Evolutionary conservation across 2,797 vertebrate species (phyloP), one percentile per base, ranked within the genome.

Genomic region (Simalia tracyae): DNA sequence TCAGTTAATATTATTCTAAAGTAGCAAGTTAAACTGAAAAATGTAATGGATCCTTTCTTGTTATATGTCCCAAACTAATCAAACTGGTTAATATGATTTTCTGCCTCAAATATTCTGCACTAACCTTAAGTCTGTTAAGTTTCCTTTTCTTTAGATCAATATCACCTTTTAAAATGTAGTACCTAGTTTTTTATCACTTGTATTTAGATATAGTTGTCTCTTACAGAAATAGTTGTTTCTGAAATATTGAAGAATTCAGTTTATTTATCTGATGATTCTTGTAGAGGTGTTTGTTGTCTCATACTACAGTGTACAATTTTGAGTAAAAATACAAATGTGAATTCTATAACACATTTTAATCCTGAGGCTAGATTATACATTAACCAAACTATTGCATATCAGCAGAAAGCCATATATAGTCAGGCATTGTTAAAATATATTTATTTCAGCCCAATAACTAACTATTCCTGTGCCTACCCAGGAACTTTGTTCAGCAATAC

Each of bases 31-130:
- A 22, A 87, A 59, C 46, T 91, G 91, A 64, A 91, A 91, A 88
- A 88, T 57, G 11, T 64, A 85, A 5, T 85, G 11, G 11, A 36
- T 15, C 0, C 54, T 94, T 66, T 84, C 61, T 68, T 26, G 10
- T 89, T 36, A 94, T 90, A 90, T 87, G 91, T 91, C 46, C 17
- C 85, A 85, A 64, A 85, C 59, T 94, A 93, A 93, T 96, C 95
- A 93, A 95, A 96, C 92, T 97, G 94, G 93, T 93, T 96, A 94
- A 91, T 96, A 92, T 96, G 92, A 94, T 94, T 90, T 93, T 87
- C 92, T 93, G 85, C 88, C 88, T 87, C 88, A 91, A 91, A 84
- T 60, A 86, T 91, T 94, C 31, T 92, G 28, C 92, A 76, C 63
- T 92, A 81, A 93, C 42, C 64, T 94, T 85, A 92, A 72, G 72